Conservation (phyloP, 2,797 vertebrate species). For the Sternotherus odoratus region DNA sequence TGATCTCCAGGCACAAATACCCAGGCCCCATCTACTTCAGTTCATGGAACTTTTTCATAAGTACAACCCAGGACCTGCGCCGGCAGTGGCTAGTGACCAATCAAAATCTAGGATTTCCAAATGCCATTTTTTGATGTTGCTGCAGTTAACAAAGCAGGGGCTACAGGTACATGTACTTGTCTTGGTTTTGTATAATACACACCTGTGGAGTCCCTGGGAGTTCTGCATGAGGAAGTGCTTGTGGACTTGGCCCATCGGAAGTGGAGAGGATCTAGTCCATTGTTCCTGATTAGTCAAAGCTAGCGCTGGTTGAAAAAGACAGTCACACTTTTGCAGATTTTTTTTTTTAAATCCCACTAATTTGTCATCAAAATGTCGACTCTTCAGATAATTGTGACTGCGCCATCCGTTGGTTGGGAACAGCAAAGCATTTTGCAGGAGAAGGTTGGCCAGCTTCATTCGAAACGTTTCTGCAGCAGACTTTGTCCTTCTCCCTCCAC, state of each 20-base stretch:
- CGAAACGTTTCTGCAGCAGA: neutral
- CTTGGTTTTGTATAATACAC: no score
- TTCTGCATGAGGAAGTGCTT: neutral
- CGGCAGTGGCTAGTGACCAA: fast-evolving
- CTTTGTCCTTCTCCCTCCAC: neutral
- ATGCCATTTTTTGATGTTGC: neutral
- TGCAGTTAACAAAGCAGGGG: neutral
- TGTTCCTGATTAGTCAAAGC: no score
- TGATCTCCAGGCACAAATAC: neutral
- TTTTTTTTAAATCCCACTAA: neutral
- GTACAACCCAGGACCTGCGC: fast-evolving
- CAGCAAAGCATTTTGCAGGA: neutral
- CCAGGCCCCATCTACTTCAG: fast-evolving
- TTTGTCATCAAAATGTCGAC: neutral
- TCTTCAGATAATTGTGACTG: neutral
- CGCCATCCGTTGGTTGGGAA: neutral
- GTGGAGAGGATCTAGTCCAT: neutral
- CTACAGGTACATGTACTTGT: neutral
- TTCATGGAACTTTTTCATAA: neutral
- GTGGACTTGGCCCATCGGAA: neutral
- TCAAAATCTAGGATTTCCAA: neutral
- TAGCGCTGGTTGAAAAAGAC: no score
- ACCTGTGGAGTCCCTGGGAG: no score
- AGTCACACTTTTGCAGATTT: neutral
- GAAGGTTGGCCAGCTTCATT: neutral